Evolutionary conservation across 2,888 invertebrate genomes (phyloP).

Genomic region (Spodoptera littoralis): DNA sequence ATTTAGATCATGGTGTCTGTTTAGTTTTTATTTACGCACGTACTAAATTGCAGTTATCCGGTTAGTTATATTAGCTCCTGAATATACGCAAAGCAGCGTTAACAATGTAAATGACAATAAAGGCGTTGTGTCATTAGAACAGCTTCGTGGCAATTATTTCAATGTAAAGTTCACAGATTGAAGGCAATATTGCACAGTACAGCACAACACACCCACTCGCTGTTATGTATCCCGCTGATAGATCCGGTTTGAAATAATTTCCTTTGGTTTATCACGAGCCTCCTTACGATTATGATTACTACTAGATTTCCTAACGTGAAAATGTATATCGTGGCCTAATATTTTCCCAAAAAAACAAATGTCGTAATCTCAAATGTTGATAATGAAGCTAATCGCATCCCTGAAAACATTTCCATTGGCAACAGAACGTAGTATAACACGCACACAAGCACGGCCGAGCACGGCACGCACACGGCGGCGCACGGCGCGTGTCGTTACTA

Average conservation of each 20-base stretch:
- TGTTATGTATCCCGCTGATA: conserved; percentile 37
- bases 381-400: conserved; percentile 64
- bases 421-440: conserved; percentile 55
- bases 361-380: conserved; percentile 52
- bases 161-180: conserved; percentile 67
- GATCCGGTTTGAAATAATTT: conserved; percentile 61
- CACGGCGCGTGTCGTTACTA: conserved; percentile 47
- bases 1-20: background rate
- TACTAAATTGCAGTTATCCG: background rate
- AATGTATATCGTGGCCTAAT: conserved; percentile 56
- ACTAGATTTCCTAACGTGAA: conserved; percentile 49
- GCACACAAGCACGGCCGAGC: conserved; percentile 41
- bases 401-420: conserved; percentile 70
- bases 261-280: conserved; percentile 58
- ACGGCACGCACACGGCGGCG: conserved; percentile 38
- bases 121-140: conserved; percentile 34
- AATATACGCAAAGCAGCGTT: conserved; percentile 5
- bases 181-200: conserved; percentile 22
- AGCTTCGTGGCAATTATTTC: conserved; percentile 53
- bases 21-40: background rate
- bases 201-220: conserved; percentile 21
- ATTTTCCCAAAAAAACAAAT: conserved; percentile 53
- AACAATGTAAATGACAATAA: conserved; percentile 7
- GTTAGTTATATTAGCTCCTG: background rate
- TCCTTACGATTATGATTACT: conserved; percentile 38